Evolutionary conservation across 1,140 invertebrate genomes (phyloP), one percentile per base, ranked within the genome.

Genomic region (Drosophila obscura): DNA sequence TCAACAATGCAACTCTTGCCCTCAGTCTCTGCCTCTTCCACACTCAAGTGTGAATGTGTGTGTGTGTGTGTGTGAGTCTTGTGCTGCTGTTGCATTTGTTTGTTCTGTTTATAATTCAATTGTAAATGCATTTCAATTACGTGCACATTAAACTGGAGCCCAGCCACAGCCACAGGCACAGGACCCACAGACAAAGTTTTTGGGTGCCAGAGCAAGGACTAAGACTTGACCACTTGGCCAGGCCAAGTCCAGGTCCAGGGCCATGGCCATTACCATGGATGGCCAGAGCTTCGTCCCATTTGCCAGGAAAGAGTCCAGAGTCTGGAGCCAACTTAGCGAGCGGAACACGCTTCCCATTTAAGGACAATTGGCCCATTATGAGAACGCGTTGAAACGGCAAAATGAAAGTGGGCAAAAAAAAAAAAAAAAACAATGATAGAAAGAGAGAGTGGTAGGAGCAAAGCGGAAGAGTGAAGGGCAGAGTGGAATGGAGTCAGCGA

Each of bases 81-180:
- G 56, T 59, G 73, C 39, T 56, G 48, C 64, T 45, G 50, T 50
- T 63, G 58, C 79, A 68, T 85, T 77, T 88, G 82, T 89, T 89
- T 89, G 83, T 60, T 84, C 80, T 88, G 87, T 89, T 88, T 88
- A 88, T 88, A 88, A 88, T 88, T 88, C 83, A 88, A 89, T 88
- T 88, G 83, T 89, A 88, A 88, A 88, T 88, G 83, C 84, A 88
- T 88, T 88, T 88, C 83, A 88, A 88, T 88, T 88, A 88, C 83
- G 84, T 89, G 74, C 83, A 89, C 83, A 88, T 88, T 88, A 89
- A 80, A 80, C 84, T 77, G 81, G 79, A 39, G 35, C 79, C 80
- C 45, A 65, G 62, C 78, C 35, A 35, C 35, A 39, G 35, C 5
- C 26, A 6, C 9, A 39, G 11, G 11, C 35, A 39, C 35, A 39